Base-by-base conservation (phyloP, 2,888 invertebrate genomes). In the Caenorhabditis becei region DNA sequence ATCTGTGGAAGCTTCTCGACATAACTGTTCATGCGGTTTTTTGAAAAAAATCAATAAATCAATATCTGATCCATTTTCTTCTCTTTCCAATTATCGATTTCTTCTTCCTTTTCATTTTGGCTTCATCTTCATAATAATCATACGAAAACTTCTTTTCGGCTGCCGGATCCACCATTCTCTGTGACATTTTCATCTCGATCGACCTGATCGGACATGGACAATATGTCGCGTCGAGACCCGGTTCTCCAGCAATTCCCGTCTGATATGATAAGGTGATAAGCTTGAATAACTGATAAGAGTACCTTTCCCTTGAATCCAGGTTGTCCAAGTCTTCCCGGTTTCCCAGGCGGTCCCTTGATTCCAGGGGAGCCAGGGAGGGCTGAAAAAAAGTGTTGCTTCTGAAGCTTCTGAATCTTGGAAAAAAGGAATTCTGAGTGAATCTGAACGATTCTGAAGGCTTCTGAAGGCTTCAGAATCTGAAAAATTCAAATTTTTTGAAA, bases 161-260 rank as follows among this genome's bases (percentile, higher is more conserved):
- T 20, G 72, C 63, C 3, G 72, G 63, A 10, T 24, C 56, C 0
- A 74, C 72, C 70, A 71, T 77, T 66, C 63, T 53, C 26, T 77
- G 63, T 7, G 5, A 7, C 32, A 32, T 32, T 32, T 32, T 32
- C 28, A 58, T 24, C 11, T 74, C 63, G 20, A 51, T 58, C 2
- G 74, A 74, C 11, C 74, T 49, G 16, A 16, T 49, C 4, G 78
- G 78, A 44, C 78, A 78, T 0, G 78, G 66, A 56, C 78, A 78
- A 18, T 78, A 78, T n/a, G 54, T 1, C 18, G 78, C 78, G 54
- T 78, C 78, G 26, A 66, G 32, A 16, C 78, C 78, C 0, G 78
- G 71, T 16, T 69, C 69, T 37, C 77, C 77, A 1, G 26, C 20
- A 3, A 41, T 49, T 26, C 77, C 77, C 14, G 35, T 23, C 72